Conservation (phyloP, 2,113 vertebrate genomes). For the Silurus glanis region DNA sequence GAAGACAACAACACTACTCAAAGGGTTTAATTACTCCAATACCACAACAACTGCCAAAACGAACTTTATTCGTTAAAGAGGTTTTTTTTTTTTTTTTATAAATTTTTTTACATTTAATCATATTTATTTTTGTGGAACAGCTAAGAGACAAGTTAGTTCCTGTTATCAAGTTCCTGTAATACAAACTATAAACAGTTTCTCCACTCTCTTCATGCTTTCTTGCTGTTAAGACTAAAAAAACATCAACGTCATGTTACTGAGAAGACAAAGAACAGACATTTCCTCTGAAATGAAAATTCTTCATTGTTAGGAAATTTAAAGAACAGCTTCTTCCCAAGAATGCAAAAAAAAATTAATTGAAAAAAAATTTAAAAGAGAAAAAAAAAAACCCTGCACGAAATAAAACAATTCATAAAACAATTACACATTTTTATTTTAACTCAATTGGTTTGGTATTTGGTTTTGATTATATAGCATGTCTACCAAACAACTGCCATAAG, state of each 20-base stretch:
- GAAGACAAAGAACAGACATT: neutral
- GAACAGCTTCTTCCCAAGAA: neutral
- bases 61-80: neutral
- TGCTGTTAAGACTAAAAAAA: neutral
- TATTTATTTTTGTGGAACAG: neutral
- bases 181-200: neutral
- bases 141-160: neutral
- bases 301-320: neutral
- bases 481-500: neutral
- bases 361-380: too few relatives aligned
- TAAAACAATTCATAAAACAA: neutral
- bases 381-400: too few relatives aligned
- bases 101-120: neutral
- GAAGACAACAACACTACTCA: neutral
- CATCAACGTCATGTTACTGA: neutral
- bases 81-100: too few relatives aligned
- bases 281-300: neutral
- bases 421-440: neutral
- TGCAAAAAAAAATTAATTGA: too few relatives aligned
- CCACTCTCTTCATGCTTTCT: neutral
- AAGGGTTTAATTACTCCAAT: neutral
- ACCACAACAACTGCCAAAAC: neutral
- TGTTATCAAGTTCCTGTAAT: neutral
- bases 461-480: neutral
- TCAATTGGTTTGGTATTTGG: neutral